Percentiles rank a stretch among this genome's conserved stretches.
Conservation (phyloP, 2,113 vertebrate species). For the Cepphus grylle region DNA sequence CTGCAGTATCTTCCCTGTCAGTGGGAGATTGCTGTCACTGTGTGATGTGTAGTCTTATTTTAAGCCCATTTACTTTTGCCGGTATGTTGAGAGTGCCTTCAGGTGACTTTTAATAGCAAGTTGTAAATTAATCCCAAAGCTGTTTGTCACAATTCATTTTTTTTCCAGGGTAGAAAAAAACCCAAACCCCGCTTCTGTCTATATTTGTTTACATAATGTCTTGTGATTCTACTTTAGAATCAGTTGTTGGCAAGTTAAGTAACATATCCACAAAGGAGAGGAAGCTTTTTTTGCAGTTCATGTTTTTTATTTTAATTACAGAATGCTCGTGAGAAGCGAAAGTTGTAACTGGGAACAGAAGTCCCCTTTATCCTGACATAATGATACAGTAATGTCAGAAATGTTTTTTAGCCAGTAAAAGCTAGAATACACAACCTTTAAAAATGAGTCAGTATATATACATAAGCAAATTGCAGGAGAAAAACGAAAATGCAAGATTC, state of each 20-base stretch:
- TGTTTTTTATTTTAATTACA: neutral
- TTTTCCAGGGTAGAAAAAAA: neutral
- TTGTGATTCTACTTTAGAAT: neutral
- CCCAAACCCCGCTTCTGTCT: neutral
- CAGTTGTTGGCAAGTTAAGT: neutral
- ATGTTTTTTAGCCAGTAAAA: neutral
- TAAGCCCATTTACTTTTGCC: neutral
- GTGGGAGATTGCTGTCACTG: neutral
- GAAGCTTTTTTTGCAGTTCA: neutral
- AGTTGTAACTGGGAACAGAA: neutral
- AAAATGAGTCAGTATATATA: neutral
- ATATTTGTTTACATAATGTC: neutral
- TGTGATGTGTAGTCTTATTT: neutral
- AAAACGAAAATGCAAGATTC: neutral
- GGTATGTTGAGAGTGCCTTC: neutral
- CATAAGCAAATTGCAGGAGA: neutral
- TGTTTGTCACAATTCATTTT: neutral
- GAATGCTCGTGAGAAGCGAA: neutral
- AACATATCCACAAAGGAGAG: neutral
- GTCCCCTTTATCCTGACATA: neutral
- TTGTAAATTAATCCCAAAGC: neutral
- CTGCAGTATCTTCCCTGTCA: neutral
- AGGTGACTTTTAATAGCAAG: neutral
- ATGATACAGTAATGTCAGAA: neutral
- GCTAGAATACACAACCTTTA: neutral